Evolutionary conservation across 2,888 invertebrate species (phyloP).

Genomic region (Lasiommata megera): DNA sequence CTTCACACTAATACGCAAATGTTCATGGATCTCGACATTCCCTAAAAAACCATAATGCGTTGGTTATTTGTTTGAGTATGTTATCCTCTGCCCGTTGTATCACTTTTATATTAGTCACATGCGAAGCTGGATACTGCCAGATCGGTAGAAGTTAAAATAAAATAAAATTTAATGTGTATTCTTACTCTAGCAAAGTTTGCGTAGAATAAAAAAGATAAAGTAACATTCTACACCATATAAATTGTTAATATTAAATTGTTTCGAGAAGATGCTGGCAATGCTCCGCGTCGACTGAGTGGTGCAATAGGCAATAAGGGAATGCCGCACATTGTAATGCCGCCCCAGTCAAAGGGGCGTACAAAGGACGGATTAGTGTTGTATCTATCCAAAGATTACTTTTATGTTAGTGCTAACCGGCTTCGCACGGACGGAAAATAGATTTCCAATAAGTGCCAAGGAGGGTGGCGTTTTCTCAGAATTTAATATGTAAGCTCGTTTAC

Average conservation of each 20-base stretch:
- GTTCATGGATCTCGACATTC: too few relatives aligned
- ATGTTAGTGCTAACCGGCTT: slow-evolving; percentile 1
- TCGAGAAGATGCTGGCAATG: slow-evolving; percentile 8
- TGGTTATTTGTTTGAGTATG: too few relatives aligned
- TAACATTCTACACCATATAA: background rate
- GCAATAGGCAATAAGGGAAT: slow-evolving; percentile 19
- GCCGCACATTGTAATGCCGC: slow-evolving; percentile 21
- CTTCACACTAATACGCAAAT: too few relatives aligned
- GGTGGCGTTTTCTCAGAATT: background rate
- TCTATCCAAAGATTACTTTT: slow-evolving; percentile 10
- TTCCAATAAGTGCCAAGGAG: slow-evolving; percentile 2
- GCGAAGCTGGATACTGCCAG: too few relatives aligned
- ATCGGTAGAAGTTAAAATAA: too few relatives aligned
- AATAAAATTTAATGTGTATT: too few relatives aligned
- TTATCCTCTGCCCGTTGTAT: too few relatives aligned
- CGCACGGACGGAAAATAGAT: background rate
- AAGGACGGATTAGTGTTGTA: slow-evolving; percentile 23
- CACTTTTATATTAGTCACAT: too few relatives aligned
- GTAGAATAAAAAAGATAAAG: too few relatives aligned
- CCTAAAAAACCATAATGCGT: too few relatives aligned
- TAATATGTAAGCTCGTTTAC: background rate
- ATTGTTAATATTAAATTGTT: slow-evolving; percentile 5
- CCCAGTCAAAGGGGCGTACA: slow-evolving; percentile 20
- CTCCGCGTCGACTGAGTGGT: slow-evolving; percentile 19
- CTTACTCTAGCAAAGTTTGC: too few relatives aligned